These are phyloP conservation scores for Lithophane semibrunnea DNA, from an alignment of 2,888 invertebrate species.

Conservation along the genomic window DNA sequence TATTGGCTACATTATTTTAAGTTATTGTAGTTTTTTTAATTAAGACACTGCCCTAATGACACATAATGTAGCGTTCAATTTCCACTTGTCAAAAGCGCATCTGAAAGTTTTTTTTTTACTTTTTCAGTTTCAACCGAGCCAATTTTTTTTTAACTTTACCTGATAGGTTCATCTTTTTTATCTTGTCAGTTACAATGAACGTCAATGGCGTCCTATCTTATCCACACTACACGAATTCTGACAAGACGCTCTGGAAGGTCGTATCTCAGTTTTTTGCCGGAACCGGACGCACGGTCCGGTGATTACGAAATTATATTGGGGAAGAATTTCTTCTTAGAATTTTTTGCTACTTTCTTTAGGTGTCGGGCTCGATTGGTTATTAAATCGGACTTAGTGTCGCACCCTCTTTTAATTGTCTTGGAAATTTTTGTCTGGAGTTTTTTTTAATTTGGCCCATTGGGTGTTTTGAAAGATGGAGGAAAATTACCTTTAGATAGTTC, in stretches of 20 bases:
- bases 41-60: too few relatives aligned
- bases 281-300: conserved; percentile 88
- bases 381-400: conserved; percentile 86
- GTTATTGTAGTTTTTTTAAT: too few relatives aligned
- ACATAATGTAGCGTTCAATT: too few relatives aligned
- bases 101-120: too few relatives aligned
- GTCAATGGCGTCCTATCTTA: conserved; percentile 63
- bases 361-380: conserved; percentile 88
- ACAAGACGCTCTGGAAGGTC: conserved; percentile 80
- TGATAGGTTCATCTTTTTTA: conserved; percentile 13
- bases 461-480: background rate
- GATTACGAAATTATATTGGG: conserved; percentile 90
- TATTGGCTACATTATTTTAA: too few relatives aligned
- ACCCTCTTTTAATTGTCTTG: conserved; percentile 78
- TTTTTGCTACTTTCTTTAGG: conserved; percentile 77
- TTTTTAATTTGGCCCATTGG: conserved; percentile 60
- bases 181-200: conserved; percentile 26
- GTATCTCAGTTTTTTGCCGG: conserved; percentile 86
- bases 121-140: too few relatives aligned
- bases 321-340: conserved; percentile 78
- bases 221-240: conserved; percentile 79
- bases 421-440: conserved; percentile 67
- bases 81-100: too few relatives aligned
- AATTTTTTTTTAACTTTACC: too few relatives aligned
- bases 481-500: conserved; percentile 18